These are phyloP conservation scores for Drosophila anomalata DNA, from an alignment of 2,888 invertebrate species.

Conservation along the genomic window DNA sequence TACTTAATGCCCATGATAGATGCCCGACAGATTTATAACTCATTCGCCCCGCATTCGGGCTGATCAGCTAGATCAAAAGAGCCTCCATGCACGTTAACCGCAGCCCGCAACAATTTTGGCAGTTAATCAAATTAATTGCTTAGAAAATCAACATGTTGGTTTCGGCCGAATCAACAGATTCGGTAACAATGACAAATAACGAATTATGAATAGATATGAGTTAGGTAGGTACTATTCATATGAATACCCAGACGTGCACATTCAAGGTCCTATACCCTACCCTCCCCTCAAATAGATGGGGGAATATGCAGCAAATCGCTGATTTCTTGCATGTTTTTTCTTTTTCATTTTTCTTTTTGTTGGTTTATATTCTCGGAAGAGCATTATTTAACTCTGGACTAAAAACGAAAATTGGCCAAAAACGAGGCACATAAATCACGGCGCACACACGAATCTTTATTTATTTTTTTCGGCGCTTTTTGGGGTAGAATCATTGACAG, in stretches of 20 bases:
- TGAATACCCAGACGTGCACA: slow-evolving; percentile 62
- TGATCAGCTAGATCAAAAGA: slow-evolving; percentile 47
- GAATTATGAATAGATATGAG: slow-evolving; percentile 66
- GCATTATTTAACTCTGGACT: slow-evolving; percentile 77
- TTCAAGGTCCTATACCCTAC: slow-evolving; percentile 55
- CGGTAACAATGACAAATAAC: slow-evolving; percentile 68
- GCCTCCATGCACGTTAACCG: slow-evolving; percentile 50
- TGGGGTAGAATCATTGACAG: slow-evolving; percentile 77
- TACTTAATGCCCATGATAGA: slow-evolving; percentile 59
- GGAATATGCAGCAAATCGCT: slow-evolving; percentile 57
- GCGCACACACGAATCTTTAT: slow-evolving; percentile 48
- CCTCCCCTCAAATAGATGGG: slow-evolving; percentile 33
- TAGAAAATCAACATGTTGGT: slow-evolving; percentile 77
- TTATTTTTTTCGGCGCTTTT: slow-evolving; percentile 50
- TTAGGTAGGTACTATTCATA: slow-evolving; percentile 6
- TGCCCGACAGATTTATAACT: slow-evolving; percentile 43
- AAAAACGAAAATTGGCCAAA: slow-evolving; percentile 80
- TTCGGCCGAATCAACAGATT: slow-evolving; percentile 45
- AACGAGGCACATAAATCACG: slow-evolving; percentile 77
- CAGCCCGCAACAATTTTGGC: slow-evolving; percentile 61
- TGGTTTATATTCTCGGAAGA: slow-evolving; percentile 68
- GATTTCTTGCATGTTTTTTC: slow-evolving; percentile 22
- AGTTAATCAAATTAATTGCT: slow-evolving; percentile 79
- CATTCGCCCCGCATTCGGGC: slow-evolving; percentile 23
- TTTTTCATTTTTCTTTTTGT: slow-evolving; percentile 18